Evolutionary conservation across 92 coral and sea anemone genomes (phyloP).

Genomic region (Bergia sp.): DNA sequence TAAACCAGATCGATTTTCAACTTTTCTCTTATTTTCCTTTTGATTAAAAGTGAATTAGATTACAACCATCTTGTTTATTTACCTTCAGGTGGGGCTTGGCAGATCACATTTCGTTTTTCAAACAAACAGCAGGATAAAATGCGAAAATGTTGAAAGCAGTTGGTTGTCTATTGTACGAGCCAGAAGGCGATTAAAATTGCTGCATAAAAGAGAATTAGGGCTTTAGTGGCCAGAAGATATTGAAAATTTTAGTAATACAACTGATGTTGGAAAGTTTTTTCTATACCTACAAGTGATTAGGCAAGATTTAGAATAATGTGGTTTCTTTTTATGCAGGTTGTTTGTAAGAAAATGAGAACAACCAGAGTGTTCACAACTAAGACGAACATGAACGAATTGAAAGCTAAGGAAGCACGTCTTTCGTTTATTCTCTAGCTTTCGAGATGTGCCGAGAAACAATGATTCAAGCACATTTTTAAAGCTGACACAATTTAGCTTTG

Average conservation of each 20-base stretch:
- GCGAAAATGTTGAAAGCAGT: conserved; percentile 6
- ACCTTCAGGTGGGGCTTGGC: background rate
- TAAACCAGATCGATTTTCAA: background rate
- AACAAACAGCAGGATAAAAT: conserved; percentile 18
- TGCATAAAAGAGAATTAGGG: background rate
- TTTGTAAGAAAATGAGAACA: background rate
- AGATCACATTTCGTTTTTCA: background rate
- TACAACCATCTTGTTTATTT: background rate
- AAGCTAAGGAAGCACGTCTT: background rate
- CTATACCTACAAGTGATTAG: background rate
- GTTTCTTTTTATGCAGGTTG: background rate
- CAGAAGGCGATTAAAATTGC: background rate
- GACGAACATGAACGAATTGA: background rate
- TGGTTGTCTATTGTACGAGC: conserved; percentile 17
- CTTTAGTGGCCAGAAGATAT: background rate
- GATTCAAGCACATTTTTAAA: background rate
- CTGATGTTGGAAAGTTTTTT: background rate
- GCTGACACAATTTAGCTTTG: background rate
- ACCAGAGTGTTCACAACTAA: background rate
- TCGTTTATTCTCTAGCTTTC: background rate
- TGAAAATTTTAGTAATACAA: background rate
- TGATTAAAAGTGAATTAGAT: background rate
- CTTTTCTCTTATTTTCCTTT: background rate
- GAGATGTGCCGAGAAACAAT: background rate
- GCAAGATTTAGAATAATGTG: background rate